These are phyloP conservation scores for Protodeltote pygarga DNA, from an alignment of 2,888 invertebrate genomes.

Conservation along the genomic window DNA sequence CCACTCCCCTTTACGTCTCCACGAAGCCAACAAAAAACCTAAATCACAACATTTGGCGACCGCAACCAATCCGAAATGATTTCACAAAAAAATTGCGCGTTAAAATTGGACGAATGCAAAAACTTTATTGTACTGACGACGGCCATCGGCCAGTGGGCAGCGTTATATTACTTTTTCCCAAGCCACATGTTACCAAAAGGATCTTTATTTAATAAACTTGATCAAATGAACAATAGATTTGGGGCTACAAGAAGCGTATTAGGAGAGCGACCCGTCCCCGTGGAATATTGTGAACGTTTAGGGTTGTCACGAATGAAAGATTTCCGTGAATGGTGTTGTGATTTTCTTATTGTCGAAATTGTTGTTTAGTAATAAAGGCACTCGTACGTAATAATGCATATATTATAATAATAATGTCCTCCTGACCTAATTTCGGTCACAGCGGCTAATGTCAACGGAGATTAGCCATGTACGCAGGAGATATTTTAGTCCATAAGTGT, in stretches of 20 bases:
- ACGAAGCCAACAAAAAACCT: not conserved
- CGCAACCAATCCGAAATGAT: conserved; percentile 7
- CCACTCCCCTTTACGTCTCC: too few relatives aligned
- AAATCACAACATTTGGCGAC: not conserved
- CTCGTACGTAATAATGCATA: too few relatives aligned
- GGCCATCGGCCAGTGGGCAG: conserved; percentile 21
- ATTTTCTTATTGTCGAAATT: not conserved
- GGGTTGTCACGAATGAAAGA: conserved; percentile 30
- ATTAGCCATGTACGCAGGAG: too few relatives aligned
- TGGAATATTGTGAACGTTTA: conserved; percentile 47
- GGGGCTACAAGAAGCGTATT: conserved; percentile 62
- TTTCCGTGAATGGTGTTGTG: not conserved
- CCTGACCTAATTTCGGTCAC: too few relatives aligned
- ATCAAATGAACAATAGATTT: conserved; percentile 78
- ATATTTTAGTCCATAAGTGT: too few relatives aligned
- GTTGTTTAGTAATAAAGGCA: not conserved
- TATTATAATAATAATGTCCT: too few relatives aligned
- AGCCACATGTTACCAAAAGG: conserved; percentile 60
- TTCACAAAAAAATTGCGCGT: conserved; percentile 29
- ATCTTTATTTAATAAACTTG: conserved; percentile 67
- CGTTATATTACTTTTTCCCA: conserved; percentile 46
- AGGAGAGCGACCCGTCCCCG: conserved; percentile 42
- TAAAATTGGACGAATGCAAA: conserved; percentile 43
- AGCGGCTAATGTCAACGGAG: too few relatives aligned
- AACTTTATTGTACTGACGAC: conserved; percentile 15